Percentiles rank a stretch among this genome's conserved stretches.
Conservation (phyloP, 2,888 invertebrate species). For the Platycheirus rosarum region DNA sequence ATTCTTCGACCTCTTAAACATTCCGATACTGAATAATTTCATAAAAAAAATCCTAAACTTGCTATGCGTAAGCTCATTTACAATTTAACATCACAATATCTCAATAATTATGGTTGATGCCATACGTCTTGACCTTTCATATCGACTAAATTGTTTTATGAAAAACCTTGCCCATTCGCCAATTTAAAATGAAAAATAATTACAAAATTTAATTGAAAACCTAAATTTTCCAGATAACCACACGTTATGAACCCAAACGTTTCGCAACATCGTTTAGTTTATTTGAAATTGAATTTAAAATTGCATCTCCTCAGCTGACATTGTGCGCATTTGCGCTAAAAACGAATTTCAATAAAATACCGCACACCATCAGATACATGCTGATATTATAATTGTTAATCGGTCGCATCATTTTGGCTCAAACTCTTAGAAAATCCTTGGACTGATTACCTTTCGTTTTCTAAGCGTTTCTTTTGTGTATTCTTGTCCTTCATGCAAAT, state of each 20-base stretch:
- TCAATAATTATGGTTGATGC: conserved; percentile 3
- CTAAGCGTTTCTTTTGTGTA: conserved; percentile 22
- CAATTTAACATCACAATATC: not conserved
- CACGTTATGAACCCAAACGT: conserved; percentile 32
- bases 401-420: conserved; percentile 21
- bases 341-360: conserved; percentile 57
- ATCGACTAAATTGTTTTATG: not conserved
- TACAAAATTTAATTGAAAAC: conserved; percentile 58
- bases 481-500: conserved; percentile 62
- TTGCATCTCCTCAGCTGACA: conserved; percentile 30
- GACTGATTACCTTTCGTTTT: conserved; percentile 52
- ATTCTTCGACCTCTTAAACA: no score
- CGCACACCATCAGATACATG: conserved; percentile 7
- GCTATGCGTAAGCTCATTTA: not conserved
- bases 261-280: conserved; percentile 47
- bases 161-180: not conserved
- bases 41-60: not conserved
- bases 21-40: no score
- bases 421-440: conserved; percentile 51
- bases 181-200: conserved; percentile 36
- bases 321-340: conserved; percentile 8
- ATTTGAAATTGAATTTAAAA: conserved; percentile 66
- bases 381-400: conserved; percentile 32
- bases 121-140: conserved; percentile 10
- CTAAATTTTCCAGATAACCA: conserved; percentile 36